Evolutionary conservation across 2,888 invertebrate species (phyloP), one percentile per base, ranked within the genome.

Genomic region (Aspidiotus rigidus): DNA sequence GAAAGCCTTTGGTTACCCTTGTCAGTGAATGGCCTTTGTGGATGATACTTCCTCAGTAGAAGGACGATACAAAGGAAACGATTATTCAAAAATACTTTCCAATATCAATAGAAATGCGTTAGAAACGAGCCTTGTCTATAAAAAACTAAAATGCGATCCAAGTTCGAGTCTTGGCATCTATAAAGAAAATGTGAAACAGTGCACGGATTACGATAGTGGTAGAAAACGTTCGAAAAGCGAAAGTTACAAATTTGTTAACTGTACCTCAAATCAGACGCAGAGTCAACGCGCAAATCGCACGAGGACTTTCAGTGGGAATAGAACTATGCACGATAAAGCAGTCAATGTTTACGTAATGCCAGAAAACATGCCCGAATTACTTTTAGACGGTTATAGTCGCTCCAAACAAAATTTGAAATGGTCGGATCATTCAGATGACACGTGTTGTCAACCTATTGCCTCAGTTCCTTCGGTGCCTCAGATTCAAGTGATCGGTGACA

Each of bases 241-340:
- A 40, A 64, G 64, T 40, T 40, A 64, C 39, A 11, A 39, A 39
- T 60, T 28, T 40, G 17, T 6, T 7, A 42, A 15, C 16, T 62
- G 10, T 7, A 42, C 17, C 7, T 11, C 15, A 11, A 62, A 62
- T 42, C 17, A 62, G n/a, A n/a, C 15, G 2, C n/a, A 57, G 17
- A 5, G 10, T 10, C 15, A 16, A n/a, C 39, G 28, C 54, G 40
- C 54, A 39, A 54, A 40, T 55, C 17, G 64, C n/a, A 64, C 64
- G n/a, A 53, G 40, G 39, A 49, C 49, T 10, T 49, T 10, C n/a
- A 64, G 64, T 16, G 64, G 53, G 13, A 60, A 39, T 60, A 53
- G 64, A 64, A 66, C 7, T 16, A 66, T 66, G 66, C 66, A 66
- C 39, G 66, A 66, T 44, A 66, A 66, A 66, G 66, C 44, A 56